Evolutionary conservation across 2,888 invertebrate genomes (phyloP).

Genomic region (Pharmacophagus antenor): DNA sequence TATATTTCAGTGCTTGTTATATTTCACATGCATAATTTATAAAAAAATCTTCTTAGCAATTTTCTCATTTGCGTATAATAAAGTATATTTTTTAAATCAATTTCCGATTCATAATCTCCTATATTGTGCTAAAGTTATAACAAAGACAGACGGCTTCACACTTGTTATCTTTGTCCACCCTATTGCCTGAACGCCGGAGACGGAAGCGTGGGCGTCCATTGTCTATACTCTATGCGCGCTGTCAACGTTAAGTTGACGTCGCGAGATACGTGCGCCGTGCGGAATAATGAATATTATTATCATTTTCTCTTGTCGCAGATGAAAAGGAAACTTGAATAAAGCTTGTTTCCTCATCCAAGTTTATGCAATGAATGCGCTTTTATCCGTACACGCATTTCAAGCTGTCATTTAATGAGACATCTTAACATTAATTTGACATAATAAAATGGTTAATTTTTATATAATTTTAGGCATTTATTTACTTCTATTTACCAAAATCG

Average conservation of each 20-base stretch:
- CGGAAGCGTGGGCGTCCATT: conserved; percentile 37
- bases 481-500: not conserved
- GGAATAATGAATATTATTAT: conserved; percentile 31
- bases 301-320: conserved; percentile 21
- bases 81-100: too few species aligned
- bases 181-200: conserved; percentile 30
- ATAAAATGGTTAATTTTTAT: not conserved
- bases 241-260: conserved; percentile 32
- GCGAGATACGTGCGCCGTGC: conserved; percentile 32
- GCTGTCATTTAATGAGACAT: conserved; percentile 7
- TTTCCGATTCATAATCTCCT: conserved; percentile 3
- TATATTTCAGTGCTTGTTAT: too few species aligned
- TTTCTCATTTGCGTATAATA: too few species aligned
- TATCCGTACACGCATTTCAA: conserved; percentile 1
- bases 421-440: not conserved
- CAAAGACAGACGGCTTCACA: conserved; percentile 30
- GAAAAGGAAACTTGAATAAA: conserved; percentile 31
- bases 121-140: not conserved
- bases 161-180: conserved; percentile 33
- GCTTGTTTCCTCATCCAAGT: conserved; percentile 8
- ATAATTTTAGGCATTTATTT: not conserved
- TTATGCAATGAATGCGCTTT: conserved; percentile 16
- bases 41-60: too few species aligned
- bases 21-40: too few species aligned
- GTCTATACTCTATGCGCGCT: conserved; percentile 35